Base-by-base conservation (phyloP, 2,888 invertebrate genomes). In the Cerastis leucographa region DNA sequence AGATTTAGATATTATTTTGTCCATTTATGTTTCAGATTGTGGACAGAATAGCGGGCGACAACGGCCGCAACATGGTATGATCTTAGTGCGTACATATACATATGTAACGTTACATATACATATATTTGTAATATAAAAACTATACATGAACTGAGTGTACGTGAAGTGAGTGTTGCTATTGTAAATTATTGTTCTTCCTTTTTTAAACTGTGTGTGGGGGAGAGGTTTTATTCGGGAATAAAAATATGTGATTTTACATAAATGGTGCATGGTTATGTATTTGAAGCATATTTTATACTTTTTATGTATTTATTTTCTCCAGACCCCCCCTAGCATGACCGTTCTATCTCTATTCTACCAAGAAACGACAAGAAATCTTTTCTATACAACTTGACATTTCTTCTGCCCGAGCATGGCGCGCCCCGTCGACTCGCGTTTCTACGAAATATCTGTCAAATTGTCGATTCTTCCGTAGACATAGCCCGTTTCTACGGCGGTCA, bases 51-150 rank as follows among this genome's bases (percentile, higher is more conserved):
- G 98, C 98, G 46, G 98, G 98, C 66, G 98, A 99, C 93, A 97
- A 98, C 82, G 98, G 98, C 81, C 97, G 98, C 89, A 98, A 98
- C 93, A 98, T 98, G 96, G 98, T 98, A 97, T 98, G 97, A 97
- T 95, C 97, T 97, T 95, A 94, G 91, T 92, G 91, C 89, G 91
- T 90, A 40, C 49, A 65, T 29, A 40, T 25, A 54, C 90, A 88
- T 64, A 72, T 89, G 90, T 88, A 87, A 78, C 83, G 69, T 86
- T 84, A 70, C 69, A 81, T 81, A 72, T 89, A 86, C 19, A 64
- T 67, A 75, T 68, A 71, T 67, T 29, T 42, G 7, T 84, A 78
- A 40, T 54, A 64, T 56, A 71, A 44, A 61, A 65, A 78, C 61
- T 56, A 17, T 42, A 61, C 42, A 64, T 62, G 0, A 64, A 68